Base-by-base conservation (phyloP, 2,888 invertebrate species). In the Linnaemya vulpina region DNA sequence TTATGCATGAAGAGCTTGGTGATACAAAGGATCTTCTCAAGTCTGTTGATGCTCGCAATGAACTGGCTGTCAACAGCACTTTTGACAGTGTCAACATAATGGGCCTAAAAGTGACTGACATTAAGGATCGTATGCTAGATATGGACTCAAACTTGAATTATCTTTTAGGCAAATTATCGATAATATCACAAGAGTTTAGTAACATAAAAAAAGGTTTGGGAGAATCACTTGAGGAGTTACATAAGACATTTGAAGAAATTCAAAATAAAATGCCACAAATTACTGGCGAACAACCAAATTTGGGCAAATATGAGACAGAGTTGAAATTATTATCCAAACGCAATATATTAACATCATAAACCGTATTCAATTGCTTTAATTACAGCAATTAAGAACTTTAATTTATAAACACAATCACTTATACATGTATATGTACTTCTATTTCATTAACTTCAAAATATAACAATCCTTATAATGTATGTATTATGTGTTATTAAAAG, bases 171-270 rank as follows among this genome's bases (percentile, higher is more conserved):
- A 93, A 96, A 77, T 92, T 97, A 79, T 95, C 96, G 0, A 92
- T 97, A 9, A 96, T 97, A 43, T 96, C 96, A 1, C 96, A 96
- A 88, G 97, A 98, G 91, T 97, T 97, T 92, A 95, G 95, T 89
- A 94, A 95, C 89, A 96, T 97, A 87, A 96, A 97, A 90, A 93
- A 93, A 0, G 96, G 96, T 0, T 93, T 97, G 0, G 95, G 96
- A 0, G 94, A 94, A 15, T 96, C 96, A 0, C 91, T 97, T 74
- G 95, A 96, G 87, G 94, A 95, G 88, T 94, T 96, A 73, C 94
- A 95, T 88, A 94, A 93, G 35, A 95, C 94, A 79, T 95, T 96
- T 87, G 93, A 94, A 82, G 93, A 93, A 30, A 95, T 95, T 17
- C 94, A 96, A 87, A 92, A 93, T 40, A 93, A 93, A 88, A 91